Evolutionary conservation across 2,888 invertebrate species (phyloP), one percentile per base, ranked within the genome.

Genomic region (Creontiades dilutus): DNA sequence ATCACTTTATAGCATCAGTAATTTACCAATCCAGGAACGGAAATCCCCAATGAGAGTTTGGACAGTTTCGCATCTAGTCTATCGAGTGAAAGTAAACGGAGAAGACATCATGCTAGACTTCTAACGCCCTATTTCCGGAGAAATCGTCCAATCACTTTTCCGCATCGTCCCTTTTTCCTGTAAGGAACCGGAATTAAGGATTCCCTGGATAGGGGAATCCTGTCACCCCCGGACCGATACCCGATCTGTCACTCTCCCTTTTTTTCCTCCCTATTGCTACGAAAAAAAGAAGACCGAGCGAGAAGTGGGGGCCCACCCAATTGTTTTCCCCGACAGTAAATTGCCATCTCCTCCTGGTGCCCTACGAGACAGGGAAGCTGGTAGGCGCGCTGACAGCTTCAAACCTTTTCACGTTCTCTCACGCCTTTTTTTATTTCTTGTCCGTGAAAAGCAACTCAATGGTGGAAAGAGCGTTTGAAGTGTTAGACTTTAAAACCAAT

Each of bases 251-350:
- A 85, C 61, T 61, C 85, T 85, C 55, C 61, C 28, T 37, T 48
- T 82, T 85, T 57, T 28, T 28, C 82, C 7, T 52, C 82, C 47
- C 27, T 80, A 48, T 16, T 46, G 80, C 48, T 23, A 23, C n/a
- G 81, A 55, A 78, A 46, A 78, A 46, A 37, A 47, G 75, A 78
- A 46, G 27, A 37, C n/a, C 78, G 16, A 19, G 27, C 78, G 37
- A 13, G 19, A 78, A 78, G 85, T 61, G 52, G 37, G 16, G 57
- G 57, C n/a, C 16, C 27, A 27, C 55, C 61, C 85, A 85, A 85
- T 85, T 85, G 85, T 85, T 85, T 85, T 57, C 85, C 85, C 37
- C 85, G 85, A 85, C 85, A 85, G 85, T 85, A 85, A 85, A 85
- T 85, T 85, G 85, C 52, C 85, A 85, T 85, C 85, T 55, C 85